phyloP scores from a whole-genome alignment of 1,140 invertebrate genomes.

The Micrasema longulum region DNA sequence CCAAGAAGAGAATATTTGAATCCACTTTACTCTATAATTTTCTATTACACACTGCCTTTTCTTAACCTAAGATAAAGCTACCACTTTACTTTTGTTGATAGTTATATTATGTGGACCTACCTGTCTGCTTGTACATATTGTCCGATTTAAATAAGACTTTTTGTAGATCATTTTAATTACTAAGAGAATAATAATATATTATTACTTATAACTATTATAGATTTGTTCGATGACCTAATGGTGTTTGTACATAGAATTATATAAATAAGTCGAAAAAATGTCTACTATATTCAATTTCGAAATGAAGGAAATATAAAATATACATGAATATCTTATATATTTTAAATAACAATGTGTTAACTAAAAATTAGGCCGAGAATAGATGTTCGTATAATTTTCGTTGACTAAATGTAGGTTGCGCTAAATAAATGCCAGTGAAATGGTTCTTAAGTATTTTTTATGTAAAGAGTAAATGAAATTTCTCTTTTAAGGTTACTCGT shows the following conservation, averaged over 20 bases:
- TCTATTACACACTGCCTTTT: no score
- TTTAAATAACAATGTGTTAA: slow-evolving; percentile 49
- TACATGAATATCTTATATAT: slow-evolving; percentile 46
- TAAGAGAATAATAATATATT: slow-evolving; percentile 52
- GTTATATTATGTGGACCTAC: slow-evolving; percentile 16
- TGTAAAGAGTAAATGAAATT: slow-evolving; percentile 52
- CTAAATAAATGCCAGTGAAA: slow-evolving; percentile 26
- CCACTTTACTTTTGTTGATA: neutral
- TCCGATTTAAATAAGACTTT: slow-evolving; percentile 55
- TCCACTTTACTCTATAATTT: no score
- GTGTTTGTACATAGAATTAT: slow-evolving; percentile 44
- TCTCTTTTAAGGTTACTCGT: slow-evolving; percentile 50
- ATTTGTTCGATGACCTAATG: slow-evolving; percentile 31
- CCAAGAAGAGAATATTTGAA: no score
- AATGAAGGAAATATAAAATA: slow-evolving; percentile 41
- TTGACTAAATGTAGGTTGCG: slow-evolving; percentile 35
- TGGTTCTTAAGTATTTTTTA: slow-evolving; percentile 50
- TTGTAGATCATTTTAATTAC: slow-evolving; percentile 51
- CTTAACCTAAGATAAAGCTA: no score
- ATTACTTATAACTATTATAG: slow-evolving; percentile 39
- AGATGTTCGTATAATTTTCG: slow-evolving; percentile 37
- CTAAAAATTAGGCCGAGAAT: slow-evolving; percentile 18
- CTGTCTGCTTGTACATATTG: slow-evolving; percentile 38
- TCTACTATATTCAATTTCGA: slow-evolving; percentile 30
- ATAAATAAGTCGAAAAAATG: slow-evolving; percentile 18